Percentiles rank a stretch among this genome's conserved stretches.
Evolutionary conservation across 2,113 vertebrate genomes (phyloP).

Genomic region (rat (Rattus norvegicus)): GRCr8 NC_086027.1:110936001-110936500

Average conservation of each 20-base stretch:
- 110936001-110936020: conserved; percentile 47
- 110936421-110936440: neutral
- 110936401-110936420: conserved; percentile 31
- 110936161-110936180: too few relatives aligned
- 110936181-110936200: neutral
- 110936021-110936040: conserved; percentile 2
- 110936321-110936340: neutral
- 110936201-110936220: neutral
- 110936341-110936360: neutral
- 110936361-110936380: neutral
- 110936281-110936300: neutral
- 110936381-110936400: conserved; percentile 20
- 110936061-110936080: neutral
- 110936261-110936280: neutral
- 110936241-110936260: neutral
- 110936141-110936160: neutral
- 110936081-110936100: neutral
- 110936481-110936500: neutral
- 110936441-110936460: conserved; percentile 27
- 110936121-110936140: too few relatives aligned
- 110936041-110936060: neutral
- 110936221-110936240: neutral
- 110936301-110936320: neutral
- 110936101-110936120: neutral
- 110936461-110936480: conserved; percentile 5